Percentiles rank a stretch among this genome's conserved stretches.
Evolutionary conservation across 2,113 vertebrate genomes (phyloP).

Genomic region (Phainopepla nitens): DNA sequence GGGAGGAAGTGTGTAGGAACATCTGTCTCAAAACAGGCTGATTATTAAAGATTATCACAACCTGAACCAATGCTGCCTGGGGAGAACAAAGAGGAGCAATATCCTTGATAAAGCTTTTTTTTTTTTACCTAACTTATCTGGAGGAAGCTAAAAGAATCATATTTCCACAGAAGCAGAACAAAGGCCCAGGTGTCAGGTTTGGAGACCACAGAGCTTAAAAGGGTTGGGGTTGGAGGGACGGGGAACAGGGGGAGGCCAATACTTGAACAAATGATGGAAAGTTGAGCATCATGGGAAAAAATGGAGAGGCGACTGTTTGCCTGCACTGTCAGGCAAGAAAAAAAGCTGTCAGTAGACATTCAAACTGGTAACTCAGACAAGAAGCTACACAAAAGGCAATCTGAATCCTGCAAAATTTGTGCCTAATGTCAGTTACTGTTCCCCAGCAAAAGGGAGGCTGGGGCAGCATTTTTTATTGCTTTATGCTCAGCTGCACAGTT

Average conservation of each 20-base stretch:
- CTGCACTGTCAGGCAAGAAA: not conserved
- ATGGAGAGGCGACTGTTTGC: not conserved
- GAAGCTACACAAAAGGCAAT: not conserved
- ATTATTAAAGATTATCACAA: not conserved
- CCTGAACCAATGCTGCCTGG: not conserved
- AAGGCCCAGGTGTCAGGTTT: not conserved
- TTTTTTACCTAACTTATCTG: not conserved
- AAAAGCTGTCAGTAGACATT: not conserved
- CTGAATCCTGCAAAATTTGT: not conserved
- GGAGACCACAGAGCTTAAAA: not conserved
- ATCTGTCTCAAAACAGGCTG: not conserved
- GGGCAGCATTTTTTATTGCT: not conserved
- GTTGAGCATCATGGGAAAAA: not conserved
- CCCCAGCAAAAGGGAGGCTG: not conserved
- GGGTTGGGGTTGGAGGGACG: fast-evolving
- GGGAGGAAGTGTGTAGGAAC: not conserved
- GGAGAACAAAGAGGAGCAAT: not conserved
- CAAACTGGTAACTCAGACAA: not conserved
- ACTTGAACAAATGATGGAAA: not conserved
- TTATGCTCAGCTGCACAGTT: not conserved
- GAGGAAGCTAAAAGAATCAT: not conserved
- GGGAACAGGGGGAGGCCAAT: fast-evolving
- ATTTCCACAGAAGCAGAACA: not conserved
- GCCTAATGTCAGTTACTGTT: not conserved
- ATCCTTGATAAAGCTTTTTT: not conserved